A percentile compares a stretch with the other conserved stretches of the same genome.
phyloP scores from a whole-genome alignment of 2,888 invertebrate species.

The Thereva nobilitata region DNA sequence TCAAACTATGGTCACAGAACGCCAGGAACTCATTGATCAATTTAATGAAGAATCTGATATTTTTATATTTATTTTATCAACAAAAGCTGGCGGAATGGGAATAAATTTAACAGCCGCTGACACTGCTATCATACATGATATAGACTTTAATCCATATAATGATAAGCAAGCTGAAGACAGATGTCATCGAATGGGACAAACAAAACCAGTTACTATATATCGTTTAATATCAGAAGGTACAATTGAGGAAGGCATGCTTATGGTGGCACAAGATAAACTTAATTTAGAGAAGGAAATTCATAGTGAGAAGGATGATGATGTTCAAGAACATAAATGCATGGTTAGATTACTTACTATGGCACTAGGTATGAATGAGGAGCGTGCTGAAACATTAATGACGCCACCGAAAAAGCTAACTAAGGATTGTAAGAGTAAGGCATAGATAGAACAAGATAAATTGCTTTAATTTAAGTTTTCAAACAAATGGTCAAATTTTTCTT shows the following conservation, averaged over 20 bases:
- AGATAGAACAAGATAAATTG: conserved; percentile 2
- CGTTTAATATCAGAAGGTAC: conserved; percentile 83
- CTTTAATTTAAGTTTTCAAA: too few relatives aligned
- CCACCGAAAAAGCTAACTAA: conserved; percentile 47
- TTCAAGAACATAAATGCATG: conserved; percentile 76
- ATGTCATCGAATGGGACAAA: conserved; percentile 77
- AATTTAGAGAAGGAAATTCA: conserved; percentile 86
- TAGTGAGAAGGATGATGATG: conserved; percentile 60
- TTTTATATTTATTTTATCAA: conserved; percentile 89
- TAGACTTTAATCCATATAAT: conserved; percentile 98
- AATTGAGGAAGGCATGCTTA: conserved; percentile 91
- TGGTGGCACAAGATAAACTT: conserved; percentile 88
- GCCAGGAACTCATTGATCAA: conserved; percentile 88
- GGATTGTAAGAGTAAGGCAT: conserved; percentile 8
- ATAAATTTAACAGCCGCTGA: conserved; percentile 94
- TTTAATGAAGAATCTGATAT: conserved; percentile 79
- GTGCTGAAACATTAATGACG: conserved; percentile 47
- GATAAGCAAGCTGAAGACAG: conserved; percentile 97
- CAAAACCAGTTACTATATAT: conserved; percentile 82
- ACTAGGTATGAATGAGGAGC: conserved; percentile 63
- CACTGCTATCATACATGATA: conserved; percentile 94
- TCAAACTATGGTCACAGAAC: conserved; percentile 79
- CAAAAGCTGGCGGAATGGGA: conserved; percentile 93
- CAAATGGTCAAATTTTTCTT: too few relatives aligned
- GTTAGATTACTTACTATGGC: conserved; percentile 79